Conservation (phyloP, 2,113 vertebrate species). For the Casuarius casuarius region DNA sequence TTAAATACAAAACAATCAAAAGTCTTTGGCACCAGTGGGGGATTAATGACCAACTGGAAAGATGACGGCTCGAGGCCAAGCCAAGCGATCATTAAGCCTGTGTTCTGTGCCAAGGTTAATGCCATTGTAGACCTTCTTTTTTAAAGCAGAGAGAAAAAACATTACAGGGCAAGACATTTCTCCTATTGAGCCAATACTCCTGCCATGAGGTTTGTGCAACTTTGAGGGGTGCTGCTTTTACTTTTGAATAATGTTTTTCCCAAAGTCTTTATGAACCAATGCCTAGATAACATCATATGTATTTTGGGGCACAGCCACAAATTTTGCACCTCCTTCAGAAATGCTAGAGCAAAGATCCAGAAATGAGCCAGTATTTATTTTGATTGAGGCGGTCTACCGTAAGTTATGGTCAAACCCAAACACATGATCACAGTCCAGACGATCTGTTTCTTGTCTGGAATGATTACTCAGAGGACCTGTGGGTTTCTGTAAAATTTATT, state of each 20-base stretch:
- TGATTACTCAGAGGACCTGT: not conserved
- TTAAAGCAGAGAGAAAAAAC: not conserved
- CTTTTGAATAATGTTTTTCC: not conserved
- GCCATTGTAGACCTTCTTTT: not conserved
- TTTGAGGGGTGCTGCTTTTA: not conserved
- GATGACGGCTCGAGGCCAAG: not conserved
- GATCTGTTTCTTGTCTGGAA: not conserved
- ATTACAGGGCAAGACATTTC: not conserved
- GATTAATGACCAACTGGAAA: slow-evolving; percentile 6
- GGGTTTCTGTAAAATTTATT: not conserved
- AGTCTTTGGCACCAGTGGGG: not conserved
- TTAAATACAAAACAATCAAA: not conserved
- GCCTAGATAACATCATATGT: not conserved
- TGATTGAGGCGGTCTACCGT: not conserved
- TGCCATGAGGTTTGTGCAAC: not conserved
- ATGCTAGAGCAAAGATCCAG: not conserved
- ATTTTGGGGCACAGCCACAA: not conserved
- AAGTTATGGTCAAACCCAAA: not conserved
- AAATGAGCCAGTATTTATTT: not conserved
- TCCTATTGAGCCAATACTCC: not conserved
- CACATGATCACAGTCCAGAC: not conserved
- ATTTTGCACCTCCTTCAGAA: not conserved
- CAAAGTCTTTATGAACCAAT: not conserved
- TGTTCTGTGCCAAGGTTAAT: not conserved
- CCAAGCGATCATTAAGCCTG: not conserved